Conservation (phyloP, 2,888 invertebrate species). For the Aleiodes alternator region DNA sequence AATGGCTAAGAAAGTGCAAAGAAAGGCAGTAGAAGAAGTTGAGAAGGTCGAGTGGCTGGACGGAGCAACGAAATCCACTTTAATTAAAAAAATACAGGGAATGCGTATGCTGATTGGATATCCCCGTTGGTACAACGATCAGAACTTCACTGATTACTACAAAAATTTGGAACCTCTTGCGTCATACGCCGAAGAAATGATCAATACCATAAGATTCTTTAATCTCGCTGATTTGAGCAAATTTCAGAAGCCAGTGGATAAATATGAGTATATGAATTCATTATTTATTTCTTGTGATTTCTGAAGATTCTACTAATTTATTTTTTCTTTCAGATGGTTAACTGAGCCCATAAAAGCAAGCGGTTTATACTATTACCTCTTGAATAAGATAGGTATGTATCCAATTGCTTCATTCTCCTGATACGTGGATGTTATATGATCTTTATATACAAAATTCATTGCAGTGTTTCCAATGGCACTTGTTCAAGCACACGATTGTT, state of each 20-base stretch:
- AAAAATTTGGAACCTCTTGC: not conserved
- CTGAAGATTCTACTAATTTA: too few species aligned
- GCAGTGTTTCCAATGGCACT: conserved; percentile 29
- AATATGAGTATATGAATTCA: not conserved
- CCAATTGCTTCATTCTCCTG: too few species aligned
- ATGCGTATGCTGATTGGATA: conserved; percentile 78
- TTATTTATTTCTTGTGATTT: not conserved
- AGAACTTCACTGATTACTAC: conserved; percentile 71
- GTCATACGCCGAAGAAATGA: conserved; percentile 34
- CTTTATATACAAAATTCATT: not conserved
- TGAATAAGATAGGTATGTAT: too few species aligned
- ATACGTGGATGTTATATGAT: too few species aligned
- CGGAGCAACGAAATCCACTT: conserved; percentile 75
- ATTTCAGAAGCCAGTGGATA: conserved; percentile 18
- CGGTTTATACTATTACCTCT: too few species aligned
- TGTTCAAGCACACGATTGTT: conserved; percentile 25
- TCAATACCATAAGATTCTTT: conserved; percentile 33
- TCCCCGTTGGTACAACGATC: conserved; percentile 77
- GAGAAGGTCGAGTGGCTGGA: conserved; percentile 79
- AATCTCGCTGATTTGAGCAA: not conserved
- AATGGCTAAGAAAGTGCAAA: conserved; percentile 77
- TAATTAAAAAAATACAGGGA: conserved; percentile 76
- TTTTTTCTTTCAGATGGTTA: too few species aligned
- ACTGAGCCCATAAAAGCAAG: too few species aligned
- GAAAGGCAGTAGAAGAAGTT: conserved; percentile 76